Conservation (phyloP, 1,140 invertebrate species). For the Aphaenogaster ashmeadi region DNA sequence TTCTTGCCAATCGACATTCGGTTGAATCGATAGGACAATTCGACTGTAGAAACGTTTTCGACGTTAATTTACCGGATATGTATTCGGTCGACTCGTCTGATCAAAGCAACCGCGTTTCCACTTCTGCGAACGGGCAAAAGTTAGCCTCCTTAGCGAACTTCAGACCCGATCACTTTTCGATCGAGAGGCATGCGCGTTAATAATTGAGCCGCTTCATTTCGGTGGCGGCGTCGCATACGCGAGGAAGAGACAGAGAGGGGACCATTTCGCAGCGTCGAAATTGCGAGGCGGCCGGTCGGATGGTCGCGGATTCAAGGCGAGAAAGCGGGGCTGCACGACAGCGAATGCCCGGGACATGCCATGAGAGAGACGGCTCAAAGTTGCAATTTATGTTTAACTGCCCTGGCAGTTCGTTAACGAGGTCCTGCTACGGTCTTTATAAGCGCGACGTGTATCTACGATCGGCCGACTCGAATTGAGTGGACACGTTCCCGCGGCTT, state of each 20-base stretch:
- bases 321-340: conserved; percentile 64
- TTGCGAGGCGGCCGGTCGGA: conserved; percentile 48
- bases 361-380: conserved; percentile 72
- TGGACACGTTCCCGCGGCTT: conserved; percentile 74
- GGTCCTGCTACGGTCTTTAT: conserved; percentile 77
- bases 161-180: conserved; percentile 40
- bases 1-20: background rate
- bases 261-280: conserved; percentile 57
- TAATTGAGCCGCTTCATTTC: conserved; percentile 65
- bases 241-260: background rate
- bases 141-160: background rate
- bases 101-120: conserved; percentile 42
- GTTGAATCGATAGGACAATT: background rate
- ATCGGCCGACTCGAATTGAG: conserved; percentile 73
- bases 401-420: conserved; percentile 79
- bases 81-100: conserved; percentile 10
- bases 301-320: conserved; percentile 75
- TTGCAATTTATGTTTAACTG: conserved; percentile 79
- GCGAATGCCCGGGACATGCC: conserved; percentile 49
- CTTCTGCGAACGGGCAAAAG: conserved; percentile 6
- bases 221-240: conserved; percentile 37
- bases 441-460: conserved; percentile 80
- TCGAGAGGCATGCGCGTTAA: conserved; percentile 59
- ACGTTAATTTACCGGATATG: conserved; percentile 26
- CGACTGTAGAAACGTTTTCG: background rate